Evolutionary conservation across 2,797 vertebrate genomes (phyloP).

Genomic region (Propithecus deckenii): DNA sequence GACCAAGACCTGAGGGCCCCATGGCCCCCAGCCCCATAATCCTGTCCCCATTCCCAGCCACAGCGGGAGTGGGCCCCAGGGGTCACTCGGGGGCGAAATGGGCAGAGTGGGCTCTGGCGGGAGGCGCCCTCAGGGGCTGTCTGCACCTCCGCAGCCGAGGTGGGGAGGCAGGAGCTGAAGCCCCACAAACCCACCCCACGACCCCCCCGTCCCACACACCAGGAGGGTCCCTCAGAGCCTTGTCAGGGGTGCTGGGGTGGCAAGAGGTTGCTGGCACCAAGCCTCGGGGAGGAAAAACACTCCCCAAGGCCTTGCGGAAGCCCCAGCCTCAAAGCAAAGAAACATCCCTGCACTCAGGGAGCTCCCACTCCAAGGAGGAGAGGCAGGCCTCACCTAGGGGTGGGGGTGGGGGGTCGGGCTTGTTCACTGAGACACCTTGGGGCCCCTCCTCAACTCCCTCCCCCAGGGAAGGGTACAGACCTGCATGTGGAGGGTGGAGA

Average conservation of each 20-base stretch:
- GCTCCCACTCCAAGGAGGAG: neutral
- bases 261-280: neutral
- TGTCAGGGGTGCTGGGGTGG: accelerated
- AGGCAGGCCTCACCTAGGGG: neutral
- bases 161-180: neutral
- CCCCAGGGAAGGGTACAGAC: neutral
- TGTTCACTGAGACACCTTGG: neutral
- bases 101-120: neutral
- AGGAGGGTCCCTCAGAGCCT: neutral
- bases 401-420: neutral
- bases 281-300: neutral
- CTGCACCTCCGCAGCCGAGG: neutral
- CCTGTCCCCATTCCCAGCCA: neutral
- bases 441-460: neutral
- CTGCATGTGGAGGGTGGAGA: neutral
- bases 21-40: neutral
- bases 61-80: neutral
- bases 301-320: neutral
- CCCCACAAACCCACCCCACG: neutral
- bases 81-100: neutral
- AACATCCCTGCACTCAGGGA: neutral
- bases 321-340: neutral
- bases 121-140: neutral
- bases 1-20: neutral
- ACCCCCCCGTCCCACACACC: accelerated